These are phyloP conservation scores for Arremon brunneinucha DNA, from an alignment of 2,797 vertebrate genomes.

Conservation along the genomic window DNA sequence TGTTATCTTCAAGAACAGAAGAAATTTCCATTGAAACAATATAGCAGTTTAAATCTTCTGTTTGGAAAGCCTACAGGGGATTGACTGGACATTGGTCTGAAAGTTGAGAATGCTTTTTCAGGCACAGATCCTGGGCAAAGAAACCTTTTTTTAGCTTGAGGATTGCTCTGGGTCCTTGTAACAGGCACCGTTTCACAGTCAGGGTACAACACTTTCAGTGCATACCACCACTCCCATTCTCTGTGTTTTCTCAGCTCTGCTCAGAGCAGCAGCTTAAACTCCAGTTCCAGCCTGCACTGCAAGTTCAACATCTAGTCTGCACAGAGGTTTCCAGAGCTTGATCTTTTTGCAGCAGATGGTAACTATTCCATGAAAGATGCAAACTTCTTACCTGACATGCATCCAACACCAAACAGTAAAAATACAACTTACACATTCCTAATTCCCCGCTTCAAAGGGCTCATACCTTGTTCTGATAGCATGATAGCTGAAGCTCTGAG, in stretches of 20 bases:
- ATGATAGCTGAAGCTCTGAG: not conserved
- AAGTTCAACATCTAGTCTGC: not conserved
- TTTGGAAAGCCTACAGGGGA: not conserved
- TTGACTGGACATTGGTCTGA: not conserved
- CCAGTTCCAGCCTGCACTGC: not conserved
- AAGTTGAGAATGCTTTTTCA: not conserved
- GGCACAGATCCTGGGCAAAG: not conserved
- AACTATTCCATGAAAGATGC: not conserved
- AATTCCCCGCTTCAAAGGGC: not conserved
- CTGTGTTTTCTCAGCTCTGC: not conserved
- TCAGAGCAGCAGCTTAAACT: not conserved
- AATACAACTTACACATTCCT: not conserved
- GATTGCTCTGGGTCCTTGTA: not conserved
- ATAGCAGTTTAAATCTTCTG: not conserved
- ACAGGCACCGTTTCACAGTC: not conserved
- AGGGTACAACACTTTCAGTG: not conserved
- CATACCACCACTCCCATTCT: not conserved
- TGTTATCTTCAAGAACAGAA: not conserved
- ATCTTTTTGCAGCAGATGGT: not conserved
- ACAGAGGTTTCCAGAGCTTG: not conserved
- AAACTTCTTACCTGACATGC: not conserved
- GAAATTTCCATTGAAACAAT: not conserved
- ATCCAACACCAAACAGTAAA: not conserved
- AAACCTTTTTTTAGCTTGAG: not conserved
- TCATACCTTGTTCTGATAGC: not conserved